A percentile compares a stretch with the other conserved stretches of the same genome.
These are phyloP conservation scores for Erebia ligea DNA, from an alignment of 2,888 invertebrate genomes.

Conservation along the genomic window DNA sequence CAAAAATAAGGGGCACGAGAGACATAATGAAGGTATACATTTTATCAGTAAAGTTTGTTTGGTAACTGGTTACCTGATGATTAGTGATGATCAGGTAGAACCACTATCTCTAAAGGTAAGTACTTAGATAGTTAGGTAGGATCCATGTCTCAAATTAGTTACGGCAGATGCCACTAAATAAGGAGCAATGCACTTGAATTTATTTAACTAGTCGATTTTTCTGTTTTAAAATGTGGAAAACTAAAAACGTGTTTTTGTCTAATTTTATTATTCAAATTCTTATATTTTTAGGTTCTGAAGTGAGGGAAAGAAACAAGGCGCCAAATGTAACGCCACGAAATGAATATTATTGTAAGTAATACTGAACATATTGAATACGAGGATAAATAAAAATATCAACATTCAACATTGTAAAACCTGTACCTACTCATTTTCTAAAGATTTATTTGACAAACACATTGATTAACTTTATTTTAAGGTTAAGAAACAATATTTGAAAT, in stretches of 20 bases:
- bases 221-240: neutral
- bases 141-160: too few relatives aligned
- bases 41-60: neutral
- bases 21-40: conserved; percentile 61
- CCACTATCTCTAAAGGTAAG: too few relatives aligned
- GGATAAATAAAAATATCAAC: neutral
- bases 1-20: conserved; percentile 77
- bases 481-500: too few relatives aligned
- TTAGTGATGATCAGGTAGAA: neutral
- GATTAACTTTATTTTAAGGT: too few relatives aligned
- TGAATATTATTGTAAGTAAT: conserved; percentile 81
- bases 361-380: neutral
- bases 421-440: neutral
- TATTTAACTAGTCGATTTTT: too few relatives aligned
- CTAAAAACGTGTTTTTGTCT: neutral
- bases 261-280: neutral
- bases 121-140: neutral
- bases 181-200: too few relatives aligned
- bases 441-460: too few relatives aligned
- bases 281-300: conserved; percentile 59
- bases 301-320: conserved; percentile 67
- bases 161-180: too few relatives aligned
- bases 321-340: conserved; percentile 71
- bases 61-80: neutral
- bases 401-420: neutral